Base-by-base conservation (phyloP, 2,113 vertebrate genomes). In the Lates calcarifer region DNA sequence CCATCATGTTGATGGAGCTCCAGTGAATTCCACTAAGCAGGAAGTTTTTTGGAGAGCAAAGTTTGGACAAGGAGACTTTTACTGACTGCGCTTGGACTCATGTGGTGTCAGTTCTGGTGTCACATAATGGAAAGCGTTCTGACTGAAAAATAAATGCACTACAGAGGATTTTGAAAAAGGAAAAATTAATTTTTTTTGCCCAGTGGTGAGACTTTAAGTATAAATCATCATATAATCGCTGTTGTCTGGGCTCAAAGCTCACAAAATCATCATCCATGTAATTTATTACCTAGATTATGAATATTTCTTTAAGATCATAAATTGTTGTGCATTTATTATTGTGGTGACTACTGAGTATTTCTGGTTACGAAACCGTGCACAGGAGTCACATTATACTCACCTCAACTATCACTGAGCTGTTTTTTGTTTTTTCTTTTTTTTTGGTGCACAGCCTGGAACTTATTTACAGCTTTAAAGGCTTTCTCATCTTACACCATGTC, bases 1-100 rank as follows among this genome's bases (percentile, higher is more conserved):
- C 66, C 63, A 70, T 82, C 31, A 14, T 74, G n/a, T 62, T 66
- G 66, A 80, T 69, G 82, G 75, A 75, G 58, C 60, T 85, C 72
- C 13, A 74, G 74, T 39, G 45, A 77, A 53, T 56, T 86, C 75
- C 70, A 82, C 14, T 3, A 26, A 85, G 12, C 6, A 15, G 22
- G 73, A 82, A 11, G 24, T 69, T 75, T 70, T 75, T 56, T 86
- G 62, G 68, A 10, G 55, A 41, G 63, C 29, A 73, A 55, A 7
- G 47, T 71, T 31, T 75, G 56, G 61, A 75, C 15, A 62, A 66
- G n/a, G 57, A 56, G 53, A 47, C 28, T 20, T 55, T 67, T 47
- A 60, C 69, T 49, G 41, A 63, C 45, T 43, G 53, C 13, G 37
- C 10, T 75, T 47, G 67, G 33, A 79, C 47, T 65, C 47, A 0